phyloP scores from a whole-genome alignment of 2,888 invertebrate genomes.

The Thysanoteuthis rhombus region DNA sequence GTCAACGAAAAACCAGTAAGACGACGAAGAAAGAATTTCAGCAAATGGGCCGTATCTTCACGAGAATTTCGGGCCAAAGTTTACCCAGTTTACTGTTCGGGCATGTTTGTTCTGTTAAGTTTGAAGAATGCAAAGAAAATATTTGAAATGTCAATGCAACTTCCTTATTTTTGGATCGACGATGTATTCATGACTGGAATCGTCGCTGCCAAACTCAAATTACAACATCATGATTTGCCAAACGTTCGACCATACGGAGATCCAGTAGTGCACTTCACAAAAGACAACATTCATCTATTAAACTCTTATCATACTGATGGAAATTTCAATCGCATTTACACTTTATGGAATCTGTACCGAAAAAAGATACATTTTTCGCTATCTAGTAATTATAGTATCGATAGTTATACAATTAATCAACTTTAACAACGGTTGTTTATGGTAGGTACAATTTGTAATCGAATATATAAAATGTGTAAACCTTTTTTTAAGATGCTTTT shows the following conservation, averaged over 20 bases:
- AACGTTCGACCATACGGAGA: neutral
- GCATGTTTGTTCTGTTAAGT: neutral
- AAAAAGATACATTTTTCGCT: neutral
- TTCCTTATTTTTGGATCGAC: neutral
- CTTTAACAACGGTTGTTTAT: neutral
- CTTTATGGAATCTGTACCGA: neutral
- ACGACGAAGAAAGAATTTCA: neutral
- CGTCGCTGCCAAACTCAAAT: neutral
- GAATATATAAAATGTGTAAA: neutral
- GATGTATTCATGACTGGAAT: constrained; percentile 1
- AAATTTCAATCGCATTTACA: neutral
- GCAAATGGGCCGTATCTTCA: neutral
- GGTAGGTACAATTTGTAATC: neutral
- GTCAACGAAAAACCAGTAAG: neutral
- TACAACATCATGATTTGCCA: neutral
- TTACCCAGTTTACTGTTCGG: neutral
- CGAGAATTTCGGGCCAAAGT: neutral
- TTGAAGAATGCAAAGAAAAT: neutral
- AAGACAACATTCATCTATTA: neutral
- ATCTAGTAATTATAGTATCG: neutral
- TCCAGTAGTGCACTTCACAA: neutral
- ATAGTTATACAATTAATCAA: neutral
- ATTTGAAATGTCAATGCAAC: neutral
- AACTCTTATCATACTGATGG: neutral
- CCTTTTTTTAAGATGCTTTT: neutral